Conservation (phyloP, 2,888 invertebrate genomes). For the Drosophila colorata region DNA sequence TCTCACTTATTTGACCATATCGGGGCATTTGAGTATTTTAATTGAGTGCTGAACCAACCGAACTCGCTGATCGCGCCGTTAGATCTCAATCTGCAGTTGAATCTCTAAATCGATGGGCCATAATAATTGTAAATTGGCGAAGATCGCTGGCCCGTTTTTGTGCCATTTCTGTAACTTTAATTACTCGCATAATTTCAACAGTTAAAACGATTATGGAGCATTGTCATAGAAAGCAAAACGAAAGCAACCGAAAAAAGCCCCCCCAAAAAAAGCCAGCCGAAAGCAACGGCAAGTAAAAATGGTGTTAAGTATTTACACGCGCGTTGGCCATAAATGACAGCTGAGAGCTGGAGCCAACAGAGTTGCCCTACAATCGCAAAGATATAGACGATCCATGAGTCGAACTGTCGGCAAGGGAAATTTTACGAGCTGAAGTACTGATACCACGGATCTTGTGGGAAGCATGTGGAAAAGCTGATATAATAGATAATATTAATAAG, state of each 20-base stretch:
- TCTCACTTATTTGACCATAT: slow-evolving; percentile 8
- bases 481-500: too few relatives aligned
- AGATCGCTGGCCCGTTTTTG: slow-evolving; percentile 19
- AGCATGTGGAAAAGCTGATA: too few relatives aligned
- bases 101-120: slow-evolving; percentile 22
- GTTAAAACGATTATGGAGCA: slow-evolving; percentile 66
- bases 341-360: slow-evolving; percentile 35
- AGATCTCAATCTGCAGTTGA: slow-evolving; percentile 13
- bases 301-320: slow-evolving; percentile 79
- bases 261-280: slow-evolving; percentile 20
- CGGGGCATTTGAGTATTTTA: slow-evolving; percentile 24
- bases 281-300: slow-evolving; percentile 59
- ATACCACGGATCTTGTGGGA: too few relatives aligned
- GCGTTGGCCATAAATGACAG: slow-evolving; percentile 65
- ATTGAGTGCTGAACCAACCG: slow-evolving; percentile 38
- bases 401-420: slow-evolving; percentile 6
- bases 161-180: slow-evolving; percentile 52
- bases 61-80: slow-evolving; percentile 7
- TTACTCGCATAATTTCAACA: slow-evolving; percentile 72
- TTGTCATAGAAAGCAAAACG: slow-evolving; percentile 71
- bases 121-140: not conserved
- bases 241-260: slow-evolving; percentile 47
- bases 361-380: slow-evolving; percentile 40
- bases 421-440: too few relatives aligned
- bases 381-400: slow-evolving; percentile 26